Evolutionary conservation across 2,113 vertebrate species (phyloP), one percentile per base, ranked within the genome.

Genomic region (Pelusios castaneus): DNA sequence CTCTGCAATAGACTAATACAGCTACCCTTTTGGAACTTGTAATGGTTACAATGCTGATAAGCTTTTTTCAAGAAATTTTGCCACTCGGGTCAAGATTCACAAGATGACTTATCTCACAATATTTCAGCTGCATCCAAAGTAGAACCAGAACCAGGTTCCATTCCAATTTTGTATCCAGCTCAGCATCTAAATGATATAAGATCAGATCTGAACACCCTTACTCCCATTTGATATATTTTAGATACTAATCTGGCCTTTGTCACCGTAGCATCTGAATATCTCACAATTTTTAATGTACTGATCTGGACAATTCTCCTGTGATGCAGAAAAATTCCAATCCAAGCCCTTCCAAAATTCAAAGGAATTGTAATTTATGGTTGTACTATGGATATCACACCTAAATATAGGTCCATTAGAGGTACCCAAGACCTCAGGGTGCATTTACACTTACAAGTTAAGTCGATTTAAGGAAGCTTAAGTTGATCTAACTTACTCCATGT

Each of bases 381-480:
- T 88, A 58, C 34, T 49, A 85, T 38, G 94, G 31, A 54, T 90
- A 94, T 93, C 89, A 95, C 92, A 97, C 49, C 93, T 89, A 97
- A 90, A 11, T 7, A 82, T 58, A 89, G 82, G 45, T 89, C 88
- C 89, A 91, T 96, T 96, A 84, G 89, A 45, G 24, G 55, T 76
- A 94, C 14, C 51, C 80, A 96, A 92, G 96, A 84, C 93, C 84
- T 90, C n/a, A n/a, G n/a, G n/a, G n/a, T n/a, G n/a, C n/a, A n/a
- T n/a, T n/a, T n/a, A n/a, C n/a, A n/a, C n/a, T n/a, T n/a, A n/a
- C n/a, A n/a, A n/a, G n/a, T n/a, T n/a, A n/a, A n/a, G n/a, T n/a
- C n/a, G n/a, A n/a, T n/a, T n/a, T n/a, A n/a, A n/a, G n/a, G n/a
- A n/a, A n/a, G n/a, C n/a, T n/a, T n/a, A n/a, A n/a, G n/a, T n/a